These are phyloP conservation scores for Clarias batrachus DNA, from an alignment of 2,113 vertebrate species.

Conservation along the genomic window DNA sequence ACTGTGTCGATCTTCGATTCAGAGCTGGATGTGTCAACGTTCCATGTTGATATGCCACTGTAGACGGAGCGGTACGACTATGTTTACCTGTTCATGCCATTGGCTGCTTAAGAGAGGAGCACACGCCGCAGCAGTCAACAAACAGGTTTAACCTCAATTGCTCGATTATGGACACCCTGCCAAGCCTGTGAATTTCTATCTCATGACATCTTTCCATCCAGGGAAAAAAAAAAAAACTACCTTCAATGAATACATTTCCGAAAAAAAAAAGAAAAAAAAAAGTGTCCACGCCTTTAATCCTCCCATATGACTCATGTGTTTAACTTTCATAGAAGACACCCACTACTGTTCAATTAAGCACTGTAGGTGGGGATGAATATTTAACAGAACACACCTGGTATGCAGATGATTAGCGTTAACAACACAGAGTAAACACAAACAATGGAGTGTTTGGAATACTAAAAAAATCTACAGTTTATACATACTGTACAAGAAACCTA, in stretches of 20 bases:
- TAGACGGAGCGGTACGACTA: background rate
- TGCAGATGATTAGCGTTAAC: slow-evolving; percentile 12
- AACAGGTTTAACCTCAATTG: slow-evolving; percentile 64
- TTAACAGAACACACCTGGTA: slow-evolving; percentile 38
- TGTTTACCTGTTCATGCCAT: slow-evolving; percentile 35
- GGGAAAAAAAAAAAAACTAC: background rate
- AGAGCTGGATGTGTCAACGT: slow-evolving; percentile 7
- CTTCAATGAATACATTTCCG: slow-evolving; percentile 31
- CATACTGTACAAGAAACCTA: background rate
- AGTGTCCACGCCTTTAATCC: slow-evolving; percentile 29
- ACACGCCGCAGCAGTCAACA: slow-evolving; percentile 53
- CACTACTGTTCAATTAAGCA: slow-evolving; percentile 19
- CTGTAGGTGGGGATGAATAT: slow-evolving; percentile 34
- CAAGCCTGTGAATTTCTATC: slow-evolving; percentile 18
- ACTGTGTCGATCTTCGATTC: slow-evolving; percentile 12
- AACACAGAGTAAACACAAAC: background rate
- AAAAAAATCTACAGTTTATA: background rate
- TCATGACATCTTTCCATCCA: slow-evolving; percentile 32
- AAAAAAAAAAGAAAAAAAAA: slow-evolving; percentile 21
- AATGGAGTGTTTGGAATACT: background rate
- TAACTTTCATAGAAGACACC: background rate
- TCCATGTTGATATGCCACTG: slow-evolving; percentile 11
- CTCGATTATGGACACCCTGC: slow-evolving; percentile 6
- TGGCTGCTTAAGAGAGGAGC: slow-evolving; percentile 17
- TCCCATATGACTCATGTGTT: slow-evolving; percentile 47